Percentiles rank a stretch among this genome's conserved stretches.
These are phyloP conservation scores for Troides oblongomaculatus DNA, from an alignment of 2,888 invertebrate genomes.

Conservation along the genomic window DNA sequence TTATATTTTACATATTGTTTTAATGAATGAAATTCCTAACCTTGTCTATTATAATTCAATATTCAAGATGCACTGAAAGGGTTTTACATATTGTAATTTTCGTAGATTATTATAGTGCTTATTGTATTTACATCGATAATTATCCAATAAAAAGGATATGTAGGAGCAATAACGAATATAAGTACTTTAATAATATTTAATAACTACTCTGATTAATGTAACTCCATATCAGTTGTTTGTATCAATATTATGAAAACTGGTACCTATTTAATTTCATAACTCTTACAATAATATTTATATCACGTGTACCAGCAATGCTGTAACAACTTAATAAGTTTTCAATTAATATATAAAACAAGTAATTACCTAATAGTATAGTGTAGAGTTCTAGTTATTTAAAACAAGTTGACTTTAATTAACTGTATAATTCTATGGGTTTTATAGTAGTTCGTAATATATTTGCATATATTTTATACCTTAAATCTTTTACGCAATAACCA, in stretches of 20 bases:
- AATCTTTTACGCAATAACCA: neutral
- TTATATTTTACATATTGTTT: no score
- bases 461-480: neutral
- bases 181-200: slow-evolving; percentile 3
- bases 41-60: no score
- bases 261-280: slow-evolving; percentile 25
- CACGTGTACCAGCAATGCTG: slow-evolving; percentile 18
- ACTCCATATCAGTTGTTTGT: slow-evolving; percentile 20
- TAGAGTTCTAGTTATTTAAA: neutral
- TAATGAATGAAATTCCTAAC: no score
- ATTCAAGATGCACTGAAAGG: no score
- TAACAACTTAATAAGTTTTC: slow-evolving; percentile 18
- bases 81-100: no score
- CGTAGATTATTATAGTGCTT: no score
- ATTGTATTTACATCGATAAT: no score
- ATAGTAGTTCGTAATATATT: no score
- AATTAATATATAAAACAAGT: neutral
- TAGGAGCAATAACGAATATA: neutral
- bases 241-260: slow-evolving; percentile 16
- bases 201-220: slow-evolving; percentile 3
- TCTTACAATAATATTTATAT: slow-evolving; percentile 26
- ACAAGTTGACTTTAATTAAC: no score
- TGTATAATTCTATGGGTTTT: no score
- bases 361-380: neutral
- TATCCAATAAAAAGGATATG: neutral